phyloP scores from a whole-genome alignment of 1,140 invertebrate species.

The Drosophila albomicans region DNA sequence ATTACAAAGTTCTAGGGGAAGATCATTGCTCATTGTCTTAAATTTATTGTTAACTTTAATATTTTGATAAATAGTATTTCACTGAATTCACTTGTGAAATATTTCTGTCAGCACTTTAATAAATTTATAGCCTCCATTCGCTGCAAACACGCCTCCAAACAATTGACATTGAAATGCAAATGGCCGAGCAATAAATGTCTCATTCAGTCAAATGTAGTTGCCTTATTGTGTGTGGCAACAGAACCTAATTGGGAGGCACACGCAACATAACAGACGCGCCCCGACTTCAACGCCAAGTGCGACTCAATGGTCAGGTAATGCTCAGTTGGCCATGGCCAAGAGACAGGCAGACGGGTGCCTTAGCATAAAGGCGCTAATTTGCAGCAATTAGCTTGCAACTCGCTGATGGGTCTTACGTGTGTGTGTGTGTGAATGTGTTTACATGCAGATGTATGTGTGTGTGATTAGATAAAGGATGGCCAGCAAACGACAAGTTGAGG shows the following conservation, averaged over 20 bases:
- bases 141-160: conserved; percentile 7
- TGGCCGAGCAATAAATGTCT: conserved; percentile 35
- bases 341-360: conserved; percentile 28
- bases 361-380: conserved; percentile 81
- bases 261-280: conserved; percentile 33
- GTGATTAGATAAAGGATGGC: conserved; percentile 17
- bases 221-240: conserved; percentile 37
- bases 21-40: too few species aligned
- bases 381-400: conserved; percentile 74
- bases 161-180: conserved; percentile 19
- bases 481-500: conserved; percentile 32
- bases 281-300: neutral
- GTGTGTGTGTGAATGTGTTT: conserved; percentile 11
- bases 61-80: too few species aligned
- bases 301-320: conserved; percentile 43
- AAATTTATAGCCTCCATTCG: neutral
- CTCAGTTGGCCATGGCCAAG: conserved; percentile 50
- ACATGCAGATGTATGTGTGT: conserved; percentile 2
- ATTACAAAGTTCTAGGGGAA: too few species aligned
- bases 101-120: conserved; percentile 3
- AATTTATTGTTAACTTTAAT: too few species aligned
- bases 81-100: neutral
- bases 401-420: conserved; percentile 13
- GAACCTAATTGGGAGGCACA: conserved; percentile 57
- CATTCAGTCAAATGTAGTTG: conserved; percentile 42